Evolutionary conservation across 2,888 invertebrate species (phyloP), one percentile per base, ranked within the genome.

Genomic region (Tinea semifulvella): DNA sequence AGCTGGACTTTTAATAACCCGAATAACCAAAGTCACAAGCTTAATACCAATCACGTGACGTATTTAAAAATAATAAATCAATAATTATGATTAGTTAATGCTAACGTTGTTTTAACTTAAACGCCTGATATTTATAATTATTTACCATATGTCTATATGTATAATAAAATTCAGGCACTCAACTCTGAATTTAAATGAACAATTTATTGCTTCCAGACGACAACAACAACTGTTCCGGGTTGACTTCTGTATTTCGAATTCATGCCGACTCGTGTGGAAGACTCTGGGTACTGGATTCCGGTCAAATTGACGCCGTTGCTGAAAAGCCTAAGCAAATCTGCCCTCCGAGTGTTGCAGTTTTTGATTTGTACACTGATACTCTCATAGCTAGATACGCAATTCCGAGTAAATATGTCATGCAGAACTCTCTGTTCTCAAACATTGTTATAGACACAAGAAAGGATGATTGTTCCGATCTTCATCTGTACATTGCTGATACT

Each of bases 241-340:
- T 92, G 26, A 89, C 88, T 0, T 92, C 92, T 1, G 91, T 92
- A 1, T 92, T 92, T 58, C 83, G 93, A 17, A 76, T 91, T 38
- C 85, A 85, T 54, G 85, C 88, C 0, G 93, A 93, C 62, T 74
- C 83, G 1, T 93, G 93, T 52, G 87, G 88, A 40, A 84, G 91
- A 27, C 72, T 93, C 3, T 93, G 92, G 92, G 84, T 91, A 0
- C 70, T 93, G 47, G 92, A 93, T 65, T 90, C 91, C 0, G 93
- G 93, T 0, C 87, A 89, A 58, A 85, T 89, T 2, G 85, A 92
- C 54, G 83, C 87, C 1, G 81, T 80, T 1, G 84, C 85, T 54
- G 72, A 75, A n/a, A 75, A 75, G 43, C 83, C 90, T 0, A 84
- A 84, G 48, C 90, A 89, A 60, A 65, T 88, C 13, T 91, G 91